These are phyloP conservation scores for Pholis gunnellus DNA, from an alignment of 2,113 vertebrate genomes.

Conservation along the genomic window DNA sequence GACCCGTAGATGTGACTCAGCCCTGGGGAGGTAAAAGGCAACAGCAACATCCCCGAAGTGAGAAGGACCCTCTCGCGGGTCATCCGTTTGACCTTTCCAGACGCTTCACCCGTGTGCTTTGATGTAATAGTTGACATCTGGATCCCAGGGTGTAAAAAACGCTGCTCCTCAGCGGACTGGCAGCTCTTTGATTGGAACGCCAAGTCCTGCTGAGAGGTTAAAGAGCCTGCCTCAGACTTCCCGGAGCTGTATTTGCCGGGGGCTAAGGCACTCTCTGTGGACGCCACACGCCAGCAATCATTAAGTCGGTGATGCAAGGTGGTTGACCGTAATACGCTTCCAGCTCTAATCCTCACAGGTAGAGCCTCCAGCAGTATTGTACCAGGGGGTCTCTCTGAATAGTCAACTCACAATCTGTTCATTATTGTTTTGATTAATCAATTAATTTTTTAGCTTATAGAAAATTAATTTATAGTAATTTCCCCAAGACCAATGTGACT, in stretches of 20 bases:
- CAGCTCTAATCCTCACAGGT: not conserved
- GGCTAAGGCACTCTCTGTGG: slow-evolving; percentile 17
- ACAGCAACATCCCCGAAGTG: not conserved
- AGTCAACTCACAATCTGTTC: not conserved
- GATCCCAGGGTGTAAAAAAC: slow-evolving; percentile 19
- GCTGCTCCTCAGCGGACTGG: slow-evolving; percentile 35
- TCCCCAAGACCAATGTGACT: not conserved
- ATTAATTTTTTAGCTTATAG: not conserved
- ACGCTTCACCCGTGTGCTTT: slow-evolving; percentile 38
- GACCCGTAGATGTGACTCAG: slow-evolving; percentile 12
- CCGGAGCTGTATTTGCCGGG: slow-evolving; percentile 21
- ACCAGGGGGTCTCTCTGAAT: not conserved
- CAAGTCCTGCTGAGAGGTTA: slow-evolving; percentile 50
- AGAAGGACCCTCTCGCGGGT: slow-evolving; percentile 4
- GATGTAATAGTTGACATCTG: slow-evolving; percentile 57
- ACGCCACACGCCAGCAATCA: slow-evolving; percentile 42
- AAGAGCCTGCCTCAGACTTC: slow-evolving; percentile 33
- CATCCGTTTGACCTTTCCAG: slow-evolving; percentile 56
- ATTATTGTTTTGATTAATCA: not conserved
- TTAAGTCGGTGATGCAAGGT: slow-evolving; percentile 23
- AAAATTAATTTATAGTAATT: not conserved
- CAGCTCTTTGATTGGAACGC: slow-evolving; percentile 35
- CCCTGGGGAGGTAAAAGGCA: not conserved
- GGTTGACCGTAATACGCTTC: slow-evolving; percentile 8
- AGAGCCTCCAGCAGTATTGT: not conserved